These are phyloP conservation scores for Pteria penguin DNA, from an alignment of 2,888 invertebrate genomes.

Conservation along the genomic window DNA sequence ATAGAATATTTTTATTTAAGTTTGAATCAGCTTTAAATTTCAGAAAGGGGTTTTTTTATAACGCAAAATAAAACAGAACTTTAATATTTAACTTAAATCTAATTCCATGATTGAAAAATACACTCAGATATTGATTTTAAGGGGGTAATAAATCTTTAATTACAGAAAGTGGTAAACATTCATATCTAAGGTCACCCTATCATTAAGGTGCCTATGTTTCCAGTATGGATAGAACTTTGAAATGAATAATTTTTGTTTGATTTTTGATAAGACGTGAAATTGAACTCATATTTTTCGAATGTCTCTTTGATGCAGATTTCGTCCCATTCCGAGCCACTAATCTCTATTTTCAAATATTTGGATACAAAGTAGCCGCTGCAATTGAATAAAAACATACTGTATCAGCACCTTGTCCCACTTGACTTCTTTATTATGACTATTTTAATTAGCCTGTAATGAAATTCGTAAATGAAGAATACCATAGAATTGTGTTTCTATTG, in stretches of 20 bases:
- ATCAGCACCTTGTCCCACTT: not conserved
- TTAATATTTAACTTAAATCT: no score
- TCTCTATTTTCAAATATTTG: not conserved
- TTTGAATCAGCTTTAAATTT: no score
- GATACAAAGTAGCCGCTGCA: not conserved
- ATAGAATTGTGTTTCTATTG: constrained; percentile 10
- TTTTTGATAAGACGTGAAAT: not conserved
- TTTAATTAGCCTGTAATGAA: constrained; percentile 41
- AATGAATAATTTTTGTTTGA: not conserved
- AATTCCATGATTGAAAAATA: no score
- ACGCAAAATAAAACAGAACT: no score
- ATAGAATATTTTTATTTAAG: no score
- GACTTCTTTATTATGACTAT: constrained; percentile 10
- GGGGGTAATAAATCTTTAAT: no score
- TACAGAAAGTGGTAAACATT: no score
- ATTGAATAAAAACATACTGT: not conserved
- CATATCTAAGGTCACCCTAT: no score
- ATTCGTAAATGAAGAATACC: constrained; percentile 26
- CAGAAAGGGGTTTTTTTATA: no score
- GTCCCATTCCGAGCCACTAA: not conserved
- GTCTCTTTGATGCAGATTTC: not conserved
- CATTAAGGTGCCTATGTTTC: no score
- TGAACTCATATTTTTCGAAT: not conserved
- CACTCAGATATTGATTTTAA: no score
- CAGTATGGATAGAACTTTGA: no score